A percentile compares a stretch with the other conserved stretches of the same genome.
Conservation (phyloP, 2,797 vertebrate genomes). For the Threskiornis aethiopicus region DNA sequence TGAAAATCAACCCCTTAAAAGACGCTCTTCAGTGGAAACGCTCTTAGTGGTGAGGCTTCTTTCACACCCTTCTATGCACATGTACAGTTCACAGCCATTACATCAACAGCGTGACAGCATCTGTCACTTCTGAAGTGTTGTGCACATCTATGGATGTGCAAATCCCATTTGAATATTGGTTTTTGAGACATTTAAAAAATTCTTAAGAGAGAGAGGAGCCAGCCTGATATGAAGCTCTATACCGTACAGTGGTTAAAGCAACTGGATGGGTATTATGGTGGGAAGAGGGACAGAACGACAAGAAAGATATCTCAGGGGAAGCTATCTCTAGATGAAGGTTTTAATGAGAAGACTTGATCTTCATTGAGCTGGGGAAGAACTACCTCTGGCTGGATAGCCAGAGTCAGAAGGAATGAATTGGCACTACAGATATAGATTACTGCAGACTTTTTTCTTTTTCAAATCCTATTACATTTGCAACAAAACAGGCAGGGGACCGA, state of each 20-base stretch:
- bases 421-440: background rate
- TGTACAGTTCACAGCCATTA: background rate
- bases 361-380: background rate
- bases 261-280: background rate
- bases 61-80: background rate
- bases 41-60: background rate
- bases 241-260: background rate
- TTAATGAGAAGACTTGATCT: background rate
- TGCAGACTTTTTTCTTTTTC: background rate
- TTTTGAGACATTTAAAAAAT: background rate
- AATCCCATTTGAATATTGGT: background rate
- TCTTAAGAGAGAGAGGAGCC: background rate
- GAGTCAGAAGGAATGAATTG: background rate
- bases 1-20: constrained; percentile 38
- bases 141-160: background rate
- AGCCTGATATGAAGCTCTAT: background rate
- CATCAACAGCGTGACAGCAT: background rate
- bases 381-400: background rate
- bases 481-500: background rate
- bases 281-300: background rate
- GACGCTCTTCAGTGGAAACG: background rate
- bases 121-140: background rate
- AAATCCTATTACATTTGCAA: background rate
- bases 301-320: background rate
- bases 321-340: background rate